Evolutionary conservation across 2,797 vertebrate genomes (phyloP).

Genomic region (Hafferia zeledoni): DNA sequence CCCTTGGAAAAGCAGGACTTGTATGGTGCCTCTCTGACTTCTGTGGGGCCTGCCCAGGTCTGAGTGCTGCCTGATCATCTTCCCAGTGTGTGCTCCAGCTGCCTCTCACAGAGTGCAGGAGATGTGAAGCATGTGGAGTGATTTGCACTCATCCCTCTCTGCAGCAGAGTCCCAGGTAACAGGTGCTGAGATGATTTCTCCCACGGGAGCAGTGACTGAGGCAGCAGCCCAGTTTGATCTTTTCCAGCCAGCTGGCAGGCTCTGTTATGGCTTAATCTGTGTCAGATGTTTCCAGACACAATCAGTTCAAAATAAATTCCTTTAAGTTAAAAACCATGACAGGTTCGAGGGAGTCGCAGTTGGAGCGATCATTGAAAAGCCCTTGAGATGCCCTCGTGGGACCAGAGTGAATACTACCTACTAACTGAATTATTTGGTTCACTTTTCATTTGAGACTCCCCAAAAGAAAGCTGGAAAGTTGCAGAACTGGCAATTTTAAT

Average conservation of each 20-base stretch:
- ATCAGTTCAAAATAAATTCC: neutral
- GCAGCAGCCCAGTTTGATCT: neutral
- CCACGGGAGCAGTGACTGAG: neutral
- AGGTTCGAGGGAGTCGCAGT: neutral
- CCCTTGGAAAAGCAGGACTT: neutral
- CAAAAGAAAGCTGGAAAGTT: neutral
- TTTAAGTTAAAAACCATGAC: neutral
- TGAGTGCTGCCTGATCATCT: neutral
- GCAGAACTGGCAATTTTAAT: neutral
- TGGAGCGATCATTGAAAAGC: neutral
- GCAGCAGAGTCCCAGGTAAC: neutral
- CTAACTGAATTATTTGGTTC: neutral
- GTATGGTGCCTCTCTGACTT: fast-evolving
- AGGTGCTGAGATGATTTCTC: neutral
- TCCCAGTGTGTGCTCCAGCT: fast-evolving
- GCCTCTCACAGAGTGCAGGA: neutral
- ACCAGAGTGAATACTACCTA: neutral
- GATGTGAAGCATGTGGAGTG: fast-evolving
- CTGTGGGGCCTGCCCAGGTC: neutral
- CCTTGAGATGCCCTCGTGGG: neutral
- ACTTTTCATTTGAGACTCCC: neutral
- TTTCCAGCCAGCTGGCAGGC: neutral
- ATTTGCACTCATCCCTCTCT: neutral
- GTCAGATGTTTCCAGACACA: neutral
- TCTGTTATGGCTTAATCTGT: neutral